These are phyloP conservation scores for Sinella curviseta DNA, from an alignment of 1,140 invertebrate genomes.

Conservation along the genomic window DNA sequence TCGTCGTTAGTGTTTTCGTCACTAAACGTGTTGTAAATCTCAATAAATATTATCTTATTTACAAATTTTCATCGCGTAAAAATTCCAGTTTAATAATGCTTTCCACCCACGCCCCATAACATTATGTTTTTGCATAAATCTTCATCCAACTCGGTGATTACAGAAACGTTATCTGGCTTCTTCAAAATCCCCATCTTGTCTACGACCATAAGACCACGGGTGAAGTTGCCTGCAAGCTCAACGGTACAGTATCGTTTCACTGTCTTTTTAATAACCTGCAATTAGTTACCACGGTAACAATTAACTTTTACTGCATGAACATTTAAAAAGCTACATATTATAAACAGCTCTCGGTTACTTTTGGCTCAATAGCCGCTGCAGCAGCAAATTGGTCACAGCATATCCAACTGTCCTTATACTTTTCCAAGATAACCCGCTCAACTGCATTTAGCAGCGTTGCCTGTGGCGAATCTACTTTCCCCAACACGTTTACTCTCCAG, in stretches of 20 bases:
- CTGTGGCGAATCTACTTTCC: constrained; percentile 20
- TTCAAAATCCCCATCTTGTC: constrained; percentile 56
- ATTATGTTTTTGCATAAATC: constrained; percentile 58
- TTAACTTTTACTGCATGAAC: not conserved
- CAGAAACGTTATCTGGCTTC: constrained; percentile 57
- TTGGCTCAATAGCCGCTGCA: not conserved
- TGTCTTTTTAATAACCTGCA: not conserved
- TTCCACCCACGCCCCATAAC: constrained; percentile 49
- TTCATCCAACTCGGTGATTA: constrained; percentile 60
- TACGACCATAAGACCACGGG: constrained; percentile 64
- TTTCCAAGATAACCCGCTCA: constrained; percentile 24
- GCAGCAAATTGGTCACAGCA: constrained; percentile 29
- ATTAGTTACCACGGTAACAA: not conserved
- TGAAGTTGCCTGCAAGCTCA: constrained; percentile 60
- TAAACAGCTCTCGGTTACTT: not conserved
- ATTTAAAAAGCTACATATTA: not conserved
- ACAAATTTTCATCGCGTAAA: too few relatives aligned
- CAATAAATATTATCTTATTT: too few relatives aligned
- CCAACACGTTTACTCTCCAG: constrained; percentile 27
- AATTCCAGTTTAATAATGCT: not conserved
- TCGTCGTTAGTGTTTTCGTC: too few relatives aligned
- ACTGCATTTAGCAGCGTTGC: constrained; percentile 18
- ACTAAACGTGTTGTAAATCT: too few relatives aligned
- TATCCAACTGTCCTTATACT: not conserved
- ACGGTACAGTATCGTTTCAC: constrained; percentile 54